These are phyloP conservation scores for Sinonovacula constricta DNA, from an alignment of 1,140 invertebrate species.

Conservation along the genomic window DNA sequence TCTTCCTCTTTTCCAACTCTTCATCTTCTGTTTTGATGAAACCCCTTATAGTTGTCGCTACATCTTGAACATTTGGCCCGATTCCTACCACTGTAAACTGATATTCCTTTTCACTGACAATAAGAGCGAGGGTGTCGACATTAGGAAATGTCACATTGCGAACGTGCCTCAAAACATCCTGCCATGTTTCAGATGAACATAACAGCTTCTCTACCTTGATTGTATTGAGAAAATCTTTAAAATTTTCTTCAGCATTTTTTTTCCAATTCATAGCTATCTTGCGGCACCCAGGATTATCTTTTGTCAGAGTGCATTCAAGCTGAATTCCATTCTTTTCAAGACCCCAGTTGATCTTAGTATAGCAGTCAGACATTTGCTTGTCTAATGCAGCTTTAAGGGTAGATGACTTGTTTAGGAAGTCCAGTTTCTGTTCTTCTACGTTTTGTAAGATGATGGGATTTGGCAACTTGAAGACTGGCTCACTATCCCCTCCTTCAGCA, in stretches of 20 bases:
- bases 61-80: neutral
- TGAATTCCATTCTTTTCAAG: neutral
- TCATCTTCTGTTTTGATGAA: slow-evolving; percentile 23
- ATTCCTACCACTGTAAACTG: slow-evolving; percentile 24
- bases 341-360: slow-evolving; percentile 9
- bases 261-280: slow-evolving; percentile 29
- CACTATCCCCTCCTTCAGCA: slow-evolving; percentile 33
- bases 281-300: slow-evolving; percentile 20
- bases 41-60: neutral
- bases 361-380: slow-evolving; percentile 1
- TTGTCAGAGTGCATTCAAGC: slow-evolving; percentile 17
- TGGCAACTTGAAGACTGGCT: slow-evolving; percentile 13
- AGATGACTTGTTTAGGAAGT: slow-evolving; percentile 26
- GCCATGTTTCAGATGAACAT: slow-evolving; percentile 27
- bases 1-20: slow-evolving; percentile 23
- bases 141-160: slow-evolving; percentile 11
- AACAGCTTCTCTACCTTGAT: slow-evolving; percentile 11
- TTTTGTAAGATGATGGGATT: neutral
- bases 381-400: slow-evolving; percentile 5
- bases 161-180: slow-evolving; percentile 19
- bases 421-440: slow-evolving; percentile 13
- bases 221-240: slow-evolving; percentile 20
- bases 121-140: slow-evolving; percentile 20
- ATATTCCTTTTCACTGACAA: neutral
- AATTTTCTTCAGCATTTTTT: slow-evolving; percentile 1